Percentiles rank a stretch among this genome's conserved stretches.
These are phyloP conservation scores for Nomada fabriciana DNA, from an alignment of 2,888 invertebrate species.

Conservation along the genomic window DNA sequence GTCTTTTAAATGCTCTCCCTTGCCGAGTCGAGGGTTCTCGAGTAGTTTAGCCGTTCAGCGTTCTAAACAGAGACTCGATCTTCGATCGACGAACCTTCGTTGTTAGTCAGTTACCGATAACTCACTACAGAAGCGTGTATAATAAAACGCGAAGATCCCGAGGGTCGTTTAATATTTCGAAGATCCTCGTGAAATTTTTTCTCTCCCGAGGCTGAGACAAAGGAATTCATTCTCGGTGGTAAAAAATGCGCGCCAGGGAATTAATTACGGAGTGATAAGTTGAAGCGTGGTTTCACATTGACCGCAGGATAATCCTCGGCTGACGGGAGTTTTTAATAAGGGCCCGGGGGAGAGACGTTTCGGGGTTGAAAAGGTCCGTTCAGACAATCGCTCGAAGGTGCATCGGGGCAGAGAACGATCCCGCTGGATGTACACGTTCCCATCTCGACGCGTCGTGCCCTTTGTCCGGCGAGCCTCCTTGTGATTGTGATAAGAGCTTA, in stretches of 20 bases:
- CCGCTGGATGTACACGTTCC: conserved; percentile 18
- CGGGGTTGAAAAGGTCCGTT: conserved; percentile 35
- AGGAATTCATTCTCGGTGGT: neutral
- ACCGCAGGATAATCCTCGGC: conserved; percentile 17
- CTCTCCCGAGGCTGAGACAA: neutral
- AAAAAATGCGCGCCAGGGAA: conserved; percentile 8
- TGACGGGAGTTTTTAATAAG: conserved; percentile 28
- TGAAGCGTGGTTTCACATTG: conserved; percentile 13
- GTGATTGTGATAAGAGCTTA: conserved; percentile 63
- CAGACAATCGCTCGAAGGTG: conserved; percentile 26
- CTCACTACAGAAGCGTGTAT: neutral
- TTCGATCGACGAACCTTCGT: conserved; percentile 1
- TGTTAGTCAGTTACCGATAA: neutral
- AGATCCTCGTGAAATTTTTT: neutral
- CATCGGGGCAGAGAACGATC: neutral
- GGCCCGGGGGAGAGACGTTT: neutral
- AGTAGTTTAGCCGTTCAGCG: conserved; percentile 22
- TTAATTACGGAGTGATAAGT: conserved; percentile 48
- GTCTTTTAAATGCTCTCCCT: conserved; percentile 22
- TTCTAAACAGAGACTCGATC: conserved; percentile 26
- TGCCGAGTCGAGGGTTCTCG: conserved; percentile 21
- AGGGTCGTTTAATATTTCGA: neutral
- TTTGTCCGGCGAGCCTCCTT: conserved; percentile 62
- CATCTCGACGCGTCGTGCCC: conserved; percentile 64
- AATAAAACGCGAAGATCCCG: neutral